Conservation (phyloP, 2,113 vertebrate species). For the Rhombomys opimus region DNA sequence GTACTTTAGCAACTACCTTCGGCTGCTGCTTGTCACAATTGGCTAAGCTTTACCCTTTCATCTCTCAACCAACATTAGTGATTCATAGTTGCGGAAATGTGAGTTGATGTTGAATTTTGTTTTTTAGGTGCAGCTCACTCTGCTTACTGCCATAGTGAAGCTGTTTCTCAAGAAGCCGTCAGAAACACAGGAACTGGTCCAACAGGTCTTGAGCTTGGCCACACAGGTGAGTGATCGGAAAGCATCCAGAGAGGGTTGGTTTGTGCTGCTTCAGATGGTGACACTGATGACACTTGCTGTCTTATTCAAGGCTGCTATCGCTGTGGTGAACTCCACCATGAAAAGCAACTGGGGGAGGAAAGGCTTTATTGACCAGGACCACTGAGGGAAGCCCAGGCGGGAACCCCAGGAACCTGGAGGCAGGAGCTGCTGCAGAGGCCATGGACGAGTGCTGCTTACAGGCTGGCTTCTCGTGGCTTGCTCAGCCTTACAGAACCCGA, state of each 20-base stretch:
- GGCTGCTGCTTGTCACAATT: neutral
- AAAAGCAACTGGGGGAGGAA: neutral
- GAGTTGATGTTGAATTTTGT: neutral
- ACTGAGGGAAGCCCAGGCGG: neutral
- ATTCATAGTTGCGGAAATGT: slow-evolving; percentile 9
- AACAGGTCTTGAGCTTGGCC: slow-evolving; percentile 97
- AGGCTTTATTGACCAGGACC: neutral
- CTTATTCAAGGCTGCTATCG: neutral
- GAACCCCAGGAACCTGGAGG: neutral
- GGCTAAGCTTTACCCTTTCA: slow-evolving; percentile 20
- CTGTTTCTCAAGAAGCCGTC: slow-evolving; percentile 98
- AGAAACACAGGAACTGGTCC: slow-evolving; percentile 97
- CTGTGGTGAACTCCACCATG: neutral
- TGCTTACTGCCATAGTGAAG: slow-evolving; percentile 97
- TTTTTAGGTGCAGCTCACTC: slow-evolving; percentile 94
- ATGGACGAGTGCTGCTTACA: neutral
- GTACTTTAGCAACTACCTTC: slow-evolving; percentile 3
- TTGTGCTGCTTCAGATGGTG: slow-evolving; percentile 13
- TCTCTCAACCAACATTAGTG: slow-evolving; percentile 23
- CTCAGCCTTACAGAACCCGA: neutral
- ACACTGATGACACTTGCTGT: neutral
- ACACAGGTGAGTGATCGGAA: slow-evolving; percentile 92
- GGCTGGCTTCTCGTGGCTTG: neutral
- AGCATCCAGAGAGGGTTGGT: slow-evolving; percentile 16
- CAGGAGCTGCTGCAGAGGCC: neutral